Evolutionary conservation across 2,797 vertebrate genomes (phyloP).

Genomic region (Peromyscus aztecus): DNA sequence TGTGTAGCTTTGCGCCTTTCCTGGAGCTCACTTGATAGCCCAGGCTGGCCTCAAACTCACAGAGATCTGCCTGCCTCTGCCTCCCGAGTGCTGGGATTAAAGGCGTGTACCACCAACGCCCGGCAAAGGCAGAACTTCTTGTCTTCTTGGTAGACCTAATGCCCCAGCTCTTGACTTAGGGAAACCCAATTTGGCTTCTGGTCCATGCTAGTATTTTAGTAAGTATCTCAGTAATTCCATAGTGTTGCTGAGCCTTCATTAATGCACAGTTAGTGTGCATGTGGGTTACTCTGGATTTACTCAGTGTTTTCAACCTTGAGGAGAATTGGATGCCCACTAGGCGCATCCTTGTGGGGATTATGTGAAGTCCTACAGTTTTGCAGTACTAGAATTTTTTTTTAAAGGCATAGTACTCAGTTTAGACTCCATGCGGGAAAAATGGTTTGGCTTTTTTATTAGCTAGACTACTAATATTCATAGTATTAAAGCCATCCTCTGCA

Average conservation of each 20-base stretch:
- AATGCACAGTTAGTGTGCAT: background rate
- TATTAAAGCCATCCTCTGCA: background rate
- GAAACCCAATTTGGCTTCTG: background rate
- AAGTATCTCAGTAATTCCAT: background rate
- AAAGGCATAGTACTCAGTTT: background rate
- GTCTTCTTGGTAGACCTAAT: background rate
- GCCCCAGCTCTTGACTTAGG: background rate
- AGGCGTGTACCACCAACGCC: too few species aligned
- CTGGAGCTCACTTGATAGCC: too few species aligned
- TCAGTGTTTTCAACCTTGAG: background rate
- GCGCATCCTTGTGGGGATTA: background rate
- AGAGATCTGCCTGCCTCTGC: too few species aligned
- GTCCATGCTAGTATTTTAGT: constrained; percentile 3
- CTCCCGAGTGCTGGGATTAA: too few species aligned
- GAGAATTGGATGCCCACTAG: background rate
- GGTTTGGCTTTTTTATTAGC: background rate
- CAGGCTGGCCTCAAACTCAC: too few species aligned
- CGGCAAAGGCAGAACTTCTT: background rate
- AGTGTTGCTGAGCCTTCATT: background rate
- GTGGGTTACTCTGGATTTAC: background rate
- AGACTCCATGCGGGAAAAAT: background rate
- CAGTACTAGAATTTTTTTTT: background rate
- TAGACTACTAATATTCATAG: background rate
- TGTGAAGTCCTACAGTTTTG: background rate
- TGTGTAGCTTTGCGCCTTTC: too few species aligned